Evolutionary conservation across 2,888 invertebrate genomes (phyloP).

Genomic region (Eledone cirrhosa): DNA sequence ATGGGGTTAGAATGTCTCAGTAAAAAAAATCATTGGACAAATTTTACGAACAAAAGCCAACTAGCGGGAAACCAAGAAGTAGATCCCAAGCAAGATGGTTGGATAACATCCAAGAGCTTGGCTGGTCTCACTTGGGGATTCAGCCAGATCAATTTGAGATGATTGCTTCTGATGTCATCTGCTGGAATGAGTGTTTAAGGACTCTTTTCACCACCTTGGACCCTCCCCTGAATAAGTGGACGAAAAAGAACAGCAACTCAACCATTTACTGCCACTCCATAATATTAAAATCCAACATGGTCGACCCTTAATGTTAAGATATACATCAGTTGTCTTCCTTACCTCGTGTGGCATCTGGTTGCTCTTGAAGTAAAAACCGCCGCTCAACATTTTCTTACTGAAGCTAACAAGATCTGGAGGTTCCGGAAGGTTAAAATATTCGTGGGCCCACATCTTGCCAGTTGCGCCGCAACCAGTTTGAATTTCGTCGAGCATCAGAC

Average conservation of each 20-base stretch:
- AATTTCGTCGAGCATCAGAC: slow-evolving; percentile 93
- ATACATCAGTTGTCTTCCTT: slow-evolving; percentile 19
- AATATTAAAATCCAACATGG: background rate
- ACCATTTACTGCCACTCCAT: background rate
- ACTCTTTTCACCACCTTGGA: background rate
- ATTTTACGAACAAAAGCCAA: too few relatives aligned
- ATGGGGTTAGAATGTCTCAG: too few relatives aligned
- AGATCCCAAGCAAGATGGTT: too few relatives aligned
- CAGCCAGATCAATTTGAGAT: too few relatives aligned
- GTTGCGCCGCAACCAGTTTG: slow-evolving; percentile 97
- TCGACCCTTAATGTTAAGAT: background rate
- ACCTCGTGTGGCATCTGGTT: slow-evolving; percentile 75
- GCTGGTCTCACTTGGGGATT: too few relatives aligned
- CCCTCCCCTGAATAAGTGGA: background rate
- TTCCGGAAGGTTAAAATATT: slow-evolving; percentile 84
- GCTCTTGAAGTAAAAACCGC: slow-evolving; percentile 86
- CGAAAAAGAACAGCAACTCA: background rate
- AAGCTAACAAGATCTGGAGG: slow-evolving; percentile 96
- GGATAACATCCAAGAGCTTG: too few relatives aligned
- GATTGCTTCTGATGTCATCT: too few relatives aligned
- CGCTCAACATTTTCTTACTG: slow-evolving; percentile 96
- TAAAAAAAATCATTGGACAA: too few relatives aligned
- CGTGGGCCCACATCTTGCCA: slow-evolving; percentile 97
- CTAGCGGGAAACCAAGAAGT: too few relatives aligned
- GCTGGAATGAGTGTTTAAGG: too few relatives aligned